phyloP scores from a whole-genome alignment of 2,888 invertebrate species.

The Nyleta sp. region DNA sequence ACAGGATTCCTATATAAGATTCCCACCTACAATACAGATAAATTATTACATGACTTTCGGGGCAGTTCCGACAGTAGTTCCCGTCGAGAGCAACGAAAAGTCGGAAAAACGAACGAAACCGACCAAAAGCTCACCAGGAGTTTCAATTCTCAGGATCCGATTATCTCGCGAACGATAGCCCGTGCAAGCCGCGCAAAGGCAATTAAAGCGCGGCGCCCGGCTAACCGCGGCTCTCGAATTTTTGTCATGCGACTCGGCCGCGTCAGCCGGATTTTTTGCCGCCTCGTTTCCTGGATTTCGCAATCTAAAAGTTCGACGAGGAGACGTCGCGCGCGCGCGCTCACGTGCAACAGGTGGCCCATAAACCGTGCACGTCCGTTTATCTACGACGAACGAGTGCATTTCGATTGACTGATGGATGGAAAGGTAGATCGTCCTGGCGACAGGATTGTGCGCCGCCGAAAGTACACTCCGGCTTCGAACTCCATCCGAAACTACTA shows the following conservation, averaged over 20 bases:
- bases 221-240: constrained; percentile 50
- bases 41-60: too few species aligned
- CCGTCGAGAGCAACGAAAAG: too few species aligned
- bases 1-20: too few species aligned
- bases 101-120: too few species aligned
- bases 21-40: too few species aligned
- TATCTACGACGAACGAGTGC: constrained; percentile 82
- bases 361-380: constrained; percentile 82
- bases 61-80: too few species aligned
- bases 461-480: constrained; percentile 36
- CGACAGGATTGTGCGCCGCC: constrained; percentile 69
- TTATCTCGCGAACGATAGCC: constrained; percentile 11
- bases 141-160: constrained; percentile 16
- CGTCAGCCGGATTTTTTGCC: constrained; percentile 60
- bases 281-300: constrained; percentile 65
- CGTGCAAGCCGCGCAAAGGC: constrained; percentile 13
- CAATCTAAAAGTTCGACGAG: constrained; percentile 78
- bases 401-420: constrained; percentile 82
- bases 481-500: constrained; percentile 41
- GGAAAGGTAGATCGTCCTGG: constrained; percentile 77
- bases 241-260: constrained; percentile 39
- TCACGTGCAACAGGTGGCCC: constrained; percentile 81
- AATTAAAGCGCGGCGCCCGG: constrained; percentile 38
- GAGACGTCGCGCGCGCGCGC: constrained; percentile 77
- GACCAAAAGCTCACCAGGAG: too few species aligned